Evolutionary conservation across 2,113 vertebrate genomes (phyloP).

Genomic region (Pao palembangensis): DNA sequence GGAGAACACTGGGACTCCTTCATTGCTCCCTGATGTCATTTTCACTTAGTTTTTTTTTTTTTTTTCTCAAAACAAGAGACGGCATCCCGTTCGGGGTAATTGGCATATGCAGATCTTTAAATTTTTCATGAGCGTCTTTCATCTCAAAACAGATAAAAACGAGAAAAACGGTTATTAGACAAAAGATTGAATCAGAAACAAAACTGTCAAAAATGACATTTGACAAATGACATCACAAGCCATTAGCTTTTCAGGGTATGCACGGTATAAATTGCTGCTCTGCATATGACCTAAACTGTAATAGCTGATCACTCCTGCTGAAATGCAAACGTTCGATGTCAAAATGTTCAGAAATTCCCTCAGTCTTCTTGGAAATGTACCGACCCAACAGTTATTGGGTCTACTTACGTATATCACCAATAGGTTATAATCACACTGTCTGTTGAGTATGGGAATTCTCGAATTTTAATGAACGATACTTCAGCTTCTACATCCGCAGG

Average conservation of each 20-base stretch:
- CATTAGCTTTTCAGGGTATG: slow-evolving; percentile 37
- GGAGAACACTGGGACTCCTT: slow-evolving; percentile 54
- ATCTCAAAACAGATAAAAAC: slow-evolving; percentile 54
- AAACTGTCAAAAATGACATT: slow-evolving; percentile 41
- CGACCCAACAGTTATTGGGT: slow-evolving; percentile 43
- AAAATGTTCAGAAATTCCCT: slow-evolving; percentile 10
- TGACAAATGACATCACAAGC: slow-evolving; percentile 55
- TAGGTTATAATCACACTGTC: slow-evolving; percentile 53
- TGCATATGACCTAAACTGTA: slow-evolving; percentile 23
- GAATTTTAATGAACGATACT: slow-evolving; percentile 61
- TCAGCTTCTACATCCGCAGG: slow-evolving; percentile 17
- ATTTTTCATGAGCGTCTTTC: slow-evolving; percentile 72
- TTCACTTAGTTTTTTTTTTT: slow-evolving; percentile 38
- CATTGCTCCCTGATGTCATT: slow-evolving; percentile 39
- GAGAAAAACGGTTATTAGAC: slow-evolving; percentile 62
- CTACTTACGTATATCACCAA: slow-evolving; percentile 52
- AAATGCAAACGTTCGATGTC: slow-evolving; percentile 6
- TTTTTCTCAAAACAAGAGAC: slow-evolving; percentile 46
- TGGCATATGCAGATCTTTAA: slow-evolving; percentile 72
- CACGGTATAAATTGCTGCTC: slow-evolving; percentile 41
- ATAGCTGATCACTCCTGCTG: slow-evolving; percentile 31
- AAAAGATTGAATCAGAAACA: slow-evolving; percentile 61
- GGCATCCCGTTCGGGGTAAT: slow-evolving; percentile 64
- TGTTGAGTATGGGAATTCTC: slow-evolving; percentile 45
- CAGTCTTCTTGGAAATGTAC: slow-evolving; percentile 27